Evolutionary conservation across 2,113 vertebrate species (phyloP), one percentile per base, ranked within the genome.

Genomic region (Alosa alosa): DNA sequence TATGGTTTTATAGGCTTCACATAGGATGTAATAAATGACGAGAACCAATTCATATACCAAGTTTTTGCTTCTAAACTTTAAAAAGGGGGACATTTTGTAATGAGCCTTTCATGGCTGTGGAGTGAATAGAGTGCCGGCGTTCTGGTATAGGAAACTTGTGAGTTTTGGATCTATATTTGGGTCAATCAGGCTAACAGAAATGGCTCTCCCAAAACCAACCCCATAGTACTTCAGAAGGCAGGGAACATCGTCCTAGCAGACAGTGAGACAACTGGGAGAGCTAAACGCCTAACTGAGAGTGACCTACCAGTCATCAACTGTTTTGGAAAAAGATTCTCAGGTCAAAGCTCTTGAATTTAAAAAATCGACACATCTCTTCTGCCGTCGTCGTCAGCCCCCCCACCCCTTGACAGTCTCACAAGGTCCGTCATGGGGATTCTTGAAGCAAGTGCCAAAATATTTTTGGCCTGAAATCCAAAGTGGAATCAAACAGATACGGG

Each of bases 401-500:
- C 64, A 72, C 64, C 64, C 31, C 31, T 31, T 72, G 64, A 72
- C 25, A 72, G 64, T 72, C n/a, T 72, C 72, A 78, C 68, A 39
- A 11, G 13, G 31, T 78, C 36, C 13, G 3, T 78, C 31, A 10
- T 4, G 13, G 72, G 72, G 13, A 36, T 31, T 50, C 75, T 82
- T 83, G 81, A 52, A 86, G 83, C 81, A n/a, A 36, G 41, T 84
- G 85, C 85, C 87, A 88, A 49, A 57, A 84, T 82, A 83, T 88
- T 88, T 86, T 86, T 86, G 85, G 85, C 87, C 52, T 78, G 60
- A 52, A 75, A 84, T 50, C 68, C 44, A 60, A 81, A 86, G 52
- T 81, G 47, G 83, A 84, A 82, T 86, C 83, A 86, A 83, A 82
- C 49, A 84, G 49, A 84, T 64, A 87, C 50, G 47, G 60, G 84